phyloP scores from a whole-genome alignment of 2,797 vertebrate genomes.

The Sylvia borin region DNA sequence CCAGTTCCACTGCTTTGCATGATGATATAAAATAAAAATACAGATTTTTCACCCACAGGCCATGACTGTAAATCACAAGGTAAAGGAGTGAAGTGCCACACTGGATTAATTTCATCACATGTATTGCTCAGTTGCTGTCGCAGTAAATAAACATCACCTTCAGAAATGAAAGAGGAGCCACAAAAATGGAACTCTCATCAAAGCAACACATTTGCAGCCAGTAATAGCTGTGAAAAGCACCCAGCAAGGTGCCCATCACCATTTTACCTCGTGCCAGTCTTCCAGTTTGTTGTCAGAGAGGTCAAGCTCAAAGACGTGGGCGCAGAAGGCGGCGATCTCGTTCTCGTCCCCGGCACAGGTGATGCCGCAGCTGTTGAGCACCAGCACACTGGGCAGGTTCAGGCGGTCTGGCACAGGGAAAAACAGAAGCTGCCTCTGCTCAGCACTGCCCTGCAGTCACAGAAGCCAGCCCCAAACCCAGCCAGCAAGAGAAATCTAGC shows the following conservation, averaged over 20 bases:
- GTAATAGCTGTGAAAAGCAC: not conserved
- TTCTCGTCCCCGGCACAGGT: constrained; percentile 88
- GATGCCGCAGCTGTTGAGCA: constrained; percentile 92
- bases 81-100: not conserved
- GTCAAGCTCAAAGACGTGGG: constrained; percentile 93
- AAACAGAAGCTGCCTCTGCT: not conserved
- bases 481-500: not conserved
- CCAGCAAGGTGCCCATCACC: not conserved
- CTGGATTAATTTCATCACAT: not conserved
- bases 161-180: not conserved
- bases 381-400: constrained; percentile 90
- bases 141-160: constrained; percentile 13
- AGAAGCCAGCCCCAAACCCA: not conserved
- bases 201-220: not conserved
- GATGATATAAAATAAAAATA: not conserved
- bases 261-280: constrained; percentile 92
- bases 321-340: constrained; percentile 91
- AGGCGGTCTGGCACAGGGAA: constrained; percentile 82
- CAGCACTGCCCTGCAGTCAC: not conserved
- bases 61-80: not conserved
- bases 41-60: not conserved
- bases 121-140: not conserved
- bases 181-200: not conserved
- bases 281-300: constrained; percentile 93
- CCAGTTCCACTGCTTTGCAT: not conserved